Conservation (phyloP, 2,797 vertebrate species). For the Micromesistius poutassou region DNA sequence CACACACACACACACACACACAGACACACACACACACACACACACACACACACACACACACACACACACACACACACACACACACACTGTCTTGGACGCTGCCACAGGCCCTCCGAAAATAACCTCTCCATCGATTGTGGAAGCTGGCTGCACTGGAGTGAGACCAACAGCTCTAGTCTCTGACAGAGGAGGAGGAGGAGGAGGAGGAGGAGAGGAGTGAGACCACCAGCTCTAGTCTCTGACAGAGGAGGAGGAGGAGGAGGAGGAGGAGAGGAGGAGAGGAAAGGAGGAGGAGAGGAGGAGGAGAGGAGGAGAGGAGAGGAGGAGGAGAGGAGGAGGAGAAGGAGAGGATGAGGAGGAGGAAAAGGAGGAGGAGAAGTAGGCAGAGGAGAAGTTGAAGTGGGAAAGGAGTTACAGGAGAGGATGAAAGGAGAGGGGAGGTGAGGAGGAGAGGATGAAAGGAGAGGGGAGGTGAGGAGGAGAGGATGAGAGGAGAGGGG, state of each 20-base stretch:
- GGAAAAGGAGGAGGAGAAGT: neutral
- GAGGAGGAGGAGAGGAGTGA: slow-evolving; percentile 14
- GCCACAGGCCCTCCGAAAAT: slow-evolving; percentile 39
- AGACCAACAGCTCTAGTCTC: slow-evolving; percentile 25
- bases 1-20: slow-evolving; percentile 1
- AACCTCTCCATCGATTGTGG: slow-evolving; percentile 48
- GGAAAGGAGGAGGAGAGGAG: neutral
- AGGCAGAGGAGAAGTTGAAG: neutral
- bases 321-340: slow-evolving; percentile 42
- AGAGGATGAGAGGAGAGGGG: neutral
- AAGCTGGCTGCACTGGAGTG: slow-evolving; percentile 42
- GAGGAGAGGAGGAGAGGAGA: neutral
- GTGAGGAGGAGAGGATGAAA: slow-evolving; percentile 9
- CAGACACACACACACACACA: neutral
- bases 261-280: slow-evolving; percentile 2
- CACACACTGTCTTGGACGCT: slow-evolving; percentile 24
- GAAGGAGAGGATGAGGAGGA: slow-evolving; percentile 6
- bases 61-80: slow-evolving; percentile 20
- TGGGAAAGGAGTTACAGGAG: no score
- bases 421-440: neutral
- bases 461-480: neutral
- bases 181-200: neutral
- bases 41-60: slow-evolving; percentile 8
- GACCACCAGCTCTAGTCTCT: slow-evolving; percentile 25
- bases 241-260: neutral